phyloP scores from a whole-genome alignment of 2,888 invertebrate species.

The Hermaeophaga mercurialis region DNA sequence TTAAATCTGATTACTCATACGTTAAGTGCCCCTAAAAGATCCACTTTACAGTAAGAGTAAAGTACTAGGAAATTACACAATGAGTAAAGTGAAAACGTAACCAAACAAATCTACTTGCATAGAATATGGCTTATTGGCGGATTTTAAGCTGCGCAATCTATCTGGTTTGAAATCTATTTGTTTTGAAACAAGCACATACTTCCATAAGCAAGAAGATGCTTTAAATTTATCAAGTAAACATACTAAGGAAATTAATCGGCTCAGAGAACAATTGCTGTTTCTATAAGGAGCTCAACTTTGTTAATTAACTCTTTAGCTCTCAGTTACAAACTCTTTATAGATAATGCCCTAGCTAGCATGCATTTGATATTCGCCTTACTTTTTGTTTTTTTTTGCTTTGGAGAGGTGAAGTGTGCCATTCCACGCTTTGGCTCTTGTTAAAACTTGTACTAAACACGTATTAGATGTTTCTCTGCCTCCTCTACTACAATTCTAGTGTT shows the following conservation, averaged over 20 bases:
- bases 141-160: slow-evolving; percentile 38
- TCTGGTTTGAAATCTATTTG: slow-evolving; percentile 36
- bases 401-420: too few species aligned
- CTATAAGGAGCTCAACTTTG: slow-evolving; percentile 44
- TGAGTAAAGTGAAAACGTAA: slow-evolving; percentile 16
- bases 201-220: slow-evolving; percentile 49
- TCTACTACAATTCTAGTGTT: too few species aligned
- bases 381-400: too few species aligned
- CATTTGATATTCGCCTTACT: too few species aligned
- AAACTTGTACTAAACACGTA: too few species aligned
- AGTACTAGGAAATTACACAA: background rate
- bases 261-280: slow-evolving; percentile 49
- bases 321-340: too few species aligned
- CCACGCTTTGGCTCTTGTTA: too few species aligned
- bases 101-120: slow-evolving; percentile 28
- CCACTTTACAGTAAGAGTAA: slow-evolving; percentile 29
- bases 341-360: too few species aligned
- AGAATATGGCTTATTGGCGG: slow-evolving; percentile 39
- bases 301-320: too few species aligned
- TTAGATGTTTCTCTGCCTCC: too few species aligned
- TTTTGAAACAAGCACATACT: slow-evolving; percentile 53
- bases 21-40: slow-evolving; percentile 24
- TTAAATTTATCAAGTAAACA: slow-evolving; percentile 48
- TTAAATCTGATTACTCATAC: slow-evolving; percentile 28
- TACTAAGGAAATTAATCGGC: slow-evolving; percentile 49